Evolutionary conservation across 37 sponge, comb jelly and placozoan species (phyloP).

Genomic region (Aplysina aerophoba): DNA sequence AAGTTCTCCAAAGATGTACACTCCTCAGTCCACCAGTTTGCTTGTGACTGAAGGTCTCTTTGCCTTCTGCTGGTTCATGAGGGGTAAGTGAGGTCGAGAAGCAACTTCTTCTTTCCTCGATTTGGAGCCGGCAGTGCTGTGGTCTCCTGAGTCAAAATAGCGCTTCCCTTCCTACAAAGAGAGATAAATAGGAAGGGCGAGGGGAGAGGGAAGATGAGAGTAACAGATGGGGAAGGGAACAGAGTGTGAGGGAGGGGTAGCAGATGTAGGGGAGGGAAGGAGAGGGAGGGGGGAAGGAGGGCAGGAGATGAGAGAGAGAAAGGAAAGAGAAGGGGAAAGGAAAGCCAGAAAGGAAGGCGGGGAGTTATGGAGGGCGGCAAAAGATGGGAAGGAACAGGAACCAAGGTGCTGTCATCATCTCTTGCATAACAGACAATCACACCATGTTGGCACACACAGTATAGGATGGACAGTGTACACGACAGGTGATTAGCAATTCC

Average conservation of each 20-base stretch:
- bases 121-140: not conserved
- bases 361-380: no score
- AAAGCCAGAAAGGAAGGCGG: no score
- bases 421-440: no score
- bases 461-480: no score
- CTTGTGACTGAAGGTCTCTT: slow-evolving; percentile 1
- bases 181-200: not conserved
- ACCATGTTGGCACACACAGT: no score
- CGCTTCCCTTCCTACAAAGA: not conserved
- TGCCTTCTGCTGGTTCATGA: not conserved
- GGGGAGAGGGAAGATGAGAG: not conserved
- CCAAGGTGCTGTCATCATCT: no score
- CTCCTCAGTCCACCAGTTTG: not conserved
- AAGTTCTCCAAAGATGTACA: not conserved
- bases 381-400: no score
- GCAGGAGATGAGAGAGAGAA: no score
- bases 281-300: not conserved
- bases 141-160: slow-evolving; percentile 28
- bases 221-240: not conserved
- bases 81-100: not conserved
- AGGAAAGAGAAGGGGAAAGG: no score
- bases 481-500: no score
- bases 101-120: not conserved
- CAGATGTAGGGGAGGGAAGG: not conserved
- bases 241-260: not conserved